Conservation (phyloP, 2,113 vertebrate species). For the Phodopus roborovskii region DNA sequence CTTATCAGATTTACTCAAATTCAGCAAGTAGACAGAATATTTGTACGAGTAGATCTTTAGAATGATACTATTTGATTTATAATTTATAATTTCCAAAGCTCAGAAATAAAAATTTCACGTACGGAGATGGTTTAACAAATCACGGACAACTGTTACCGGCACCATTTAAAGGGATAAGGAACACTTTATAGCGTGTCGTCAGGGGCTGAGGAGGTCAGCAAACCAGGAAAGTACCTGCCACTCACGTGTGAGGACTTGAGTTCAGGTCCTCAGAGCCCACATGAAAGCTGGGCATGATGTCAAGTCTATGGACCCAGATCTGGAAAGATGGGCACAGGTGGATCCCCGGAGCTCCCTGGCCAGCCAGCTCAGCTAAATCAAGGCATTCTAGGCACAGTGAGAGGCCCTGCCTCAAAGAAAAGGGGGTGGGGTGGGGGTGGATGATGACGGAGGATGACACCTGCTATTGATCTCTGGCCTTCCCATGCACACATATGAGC, state of each 20-base stretch:
- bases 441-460: too few relatives aligned
- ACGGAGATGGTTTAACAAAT: neutral
- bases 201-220: neutral
- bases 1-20: slow-evolving; percentile 15
- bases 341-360: neutral
- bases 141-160: neutral
- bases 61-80: neutral
- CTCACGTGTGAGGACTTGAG: neutral
- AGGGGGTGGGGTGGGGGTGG: neutral
- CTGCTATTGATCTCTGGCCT: too few relatives aligned
- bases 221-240: neutral
- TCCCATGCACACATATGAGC: neutral
- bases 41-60: neutral
- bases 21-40: neutral
- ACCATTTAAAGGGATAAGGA: slow-evolving; percentile 2
- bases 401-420: neutral
- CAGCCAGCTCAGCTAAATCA: neutral
- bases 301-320: neutral
- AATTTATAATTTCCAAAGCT: neutral
- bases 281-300: neutral
- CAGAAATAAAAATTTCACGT: neutral
- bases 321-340: neutral
- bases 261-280: neutral
- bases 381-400: too few relatives aligned
- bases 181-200: neutral